phyloP scores from a whole-genome alignment of 2,113 vertebrate genomes.

The Scalopus aquaticus region DNA sequence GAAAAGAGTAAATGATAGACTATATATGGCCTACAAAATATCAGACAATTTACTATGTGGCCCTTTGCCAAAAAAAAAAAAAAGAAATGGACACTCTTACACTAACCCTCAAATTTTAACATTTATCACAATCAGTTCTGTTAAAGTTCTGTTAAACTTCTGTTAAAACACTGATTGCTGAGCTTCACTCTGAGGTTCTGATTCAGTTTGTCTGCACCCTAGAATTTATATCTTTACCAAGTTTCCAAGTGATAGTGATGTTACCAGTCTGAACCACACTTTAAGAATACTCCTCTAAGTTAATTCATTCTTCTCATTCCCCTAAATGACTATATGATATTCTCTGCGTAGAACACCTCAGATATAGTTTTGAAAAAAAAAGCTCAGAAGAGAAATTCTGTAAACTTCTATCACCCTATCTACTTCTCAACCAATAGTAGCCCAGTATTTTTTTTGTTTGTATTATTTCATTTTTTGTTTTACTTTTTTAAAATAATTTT shows the following conservation, averaged over 20 bases:
- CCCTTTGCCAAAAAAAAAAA: background rate
- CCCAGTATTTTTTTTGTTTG: no score
- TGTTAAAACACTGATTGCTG: background rate
- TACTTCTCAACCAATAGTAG: background rate
- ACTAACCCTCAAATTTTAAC: background rate
- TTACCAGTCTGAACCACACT: background rate
- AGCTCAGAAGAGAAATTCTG: background rate
- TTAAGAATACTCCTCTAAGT: background rate
- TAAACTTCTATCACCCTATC: background rate
- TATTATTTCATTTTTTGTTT: no score
- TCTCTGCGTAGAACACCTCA: background rate
- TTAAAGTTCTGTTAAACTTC: background rate
- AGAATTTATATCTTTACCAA: background rate
- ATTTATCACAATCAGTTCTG: background rate
- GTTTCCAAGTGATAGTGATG: background rate
- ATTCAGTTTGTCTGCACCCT: background rate
- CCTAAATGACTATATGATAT: background rate
- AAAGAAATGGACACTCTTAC: background rate
- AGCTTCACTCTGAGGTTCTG: background rate
- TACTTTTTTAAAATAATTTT: no score
- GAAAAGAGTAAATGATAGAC: background rate
- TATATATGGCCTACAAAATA: background rate
- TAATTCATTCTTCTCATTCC: background rate
- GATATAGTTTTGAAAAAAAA: background rate
- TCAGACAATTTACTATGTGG: background rate